Conservation (phyloP, 2,113 vertebrate species). For the Pollachius pollachius region DNA sequence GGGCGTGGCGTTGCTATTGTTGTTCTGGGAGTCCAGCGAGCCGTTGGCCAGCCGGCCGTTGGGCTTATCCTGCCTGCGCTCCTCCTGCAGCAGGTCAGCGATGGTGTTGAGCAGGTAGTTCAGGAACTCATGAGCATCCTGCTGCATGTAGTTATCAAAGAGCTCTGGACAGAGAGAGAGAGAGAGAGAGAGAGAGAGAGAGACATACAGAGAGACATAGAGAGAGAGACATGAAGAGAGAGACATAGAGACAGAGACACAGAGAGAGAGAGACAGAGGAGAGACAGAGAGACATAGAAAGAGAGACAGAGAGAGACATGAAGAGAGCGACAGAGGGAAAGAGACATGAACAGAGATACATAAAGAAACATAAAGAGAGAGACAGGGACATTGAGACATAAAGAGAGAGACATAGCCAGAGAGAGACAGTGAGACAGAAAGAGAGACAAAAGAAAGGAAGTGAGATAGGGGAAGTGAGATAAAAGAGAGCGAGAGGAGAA, state of each 20-base stretch:
- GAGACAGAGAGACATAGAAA: neutral
- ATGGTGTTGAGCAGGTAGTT: conserved; percentile 98
- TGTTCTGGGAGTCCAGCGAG: conserved; percentile 86
- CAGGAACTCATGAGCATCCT: conserved; percentile 96
- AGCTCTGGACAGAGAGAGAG: conserved; percentile 76
- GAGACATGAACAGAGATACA: neutral
- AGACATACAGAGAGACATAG: neutral
- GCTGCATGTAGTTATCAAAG: conserved; percentile 99
- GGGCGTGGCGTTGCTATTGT: conserved; percentile 74
- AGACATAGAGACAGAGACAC: neutral
- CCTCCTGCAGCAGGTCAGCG: conserved; percentile 95
- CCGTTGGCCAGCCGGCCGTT: conserved; percentile 94
- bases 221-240: neutral
- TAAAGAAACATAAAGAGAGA: neutral
- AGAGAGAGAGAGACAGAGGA: too few relatives aligned
- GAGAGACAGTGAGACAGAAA: too few relatives aligned
- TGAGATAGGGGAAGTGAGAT: neutral
- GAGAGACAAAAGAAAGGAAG: neutral
- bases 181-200: neutral
- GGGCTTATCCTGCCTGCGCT: conserved; percentile 95
- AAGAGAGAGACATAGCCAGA: neutral
- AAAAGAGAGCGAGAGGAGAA: too few relatives aligned
- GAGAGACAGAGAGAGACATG: too few relatives aligned
- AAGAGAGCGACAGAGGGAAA: too few relatives aligned
- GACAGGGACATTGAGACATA: too few relatives aligned